Base-by-base conservation (phyloP, 2,888 invertebrate genomes). In the Caenorhabditis uteleia region DNA sequence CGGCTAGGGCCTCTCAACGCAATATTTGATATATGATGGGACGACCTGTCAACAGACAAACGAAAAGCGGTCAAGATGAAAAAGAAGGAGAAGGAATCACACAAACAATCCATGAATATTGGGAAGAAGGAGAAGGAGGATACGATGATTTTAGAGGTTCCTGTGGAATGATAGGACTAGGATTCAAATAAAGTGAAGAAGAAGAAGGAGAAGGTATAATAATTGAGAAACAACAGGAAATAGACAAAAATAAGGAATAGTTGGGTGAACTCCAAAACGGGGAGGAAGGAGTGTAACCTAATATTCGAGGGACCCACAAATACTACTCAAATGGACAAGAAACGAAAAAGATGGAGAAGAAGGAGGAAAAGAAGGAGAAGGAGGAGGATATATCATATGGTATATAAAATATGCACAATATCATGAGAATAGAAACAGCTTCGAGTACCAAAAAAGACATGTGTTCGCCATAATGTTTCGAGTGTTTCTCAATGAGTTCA, bases 21-120 rank as follows among this genome's bases (percentile, higher is more conserved):
- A 58, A 50, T 58, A 58, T 58, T 58, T 58, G 61, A 55, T 55
- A 56, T 55, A 61, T 49, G 61, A 50, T 50, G 61, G 61, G 61
- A 39, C 49, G 61, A 55, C 55, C 54, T 61, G 50, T 54, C 54
- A 56, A 54, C 47, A 55, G 27, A 56, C 39, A 14, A 53, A 50
- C n/a, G 64, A 47, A 23, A 29, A 56, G 50, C 31, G 31, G 36
- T 33, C n/a, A 40, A n/a, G 16, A 18, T 27, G 34, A 36, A 26
- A 40, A 45, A 34, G 31, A 34, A 21, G 18, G 23, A 25, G 23
- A 42, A 50, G 10, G 23, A 27, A 20, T 29, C 36, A 36, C 18
- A 36, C 36, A 36, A 36, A n/a, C n/a, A n/a, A n/a, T 36, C 36
- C 18, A 36, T 36, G 18, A 20, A 36, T 36, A 36, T 20, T 7